Percentiles rank a stretch among this genome's conserved stretches.
phyloP scores from a whole-genome alignment of 2,888 invertebrate species.

The Apotomis betuletana region DNA sequence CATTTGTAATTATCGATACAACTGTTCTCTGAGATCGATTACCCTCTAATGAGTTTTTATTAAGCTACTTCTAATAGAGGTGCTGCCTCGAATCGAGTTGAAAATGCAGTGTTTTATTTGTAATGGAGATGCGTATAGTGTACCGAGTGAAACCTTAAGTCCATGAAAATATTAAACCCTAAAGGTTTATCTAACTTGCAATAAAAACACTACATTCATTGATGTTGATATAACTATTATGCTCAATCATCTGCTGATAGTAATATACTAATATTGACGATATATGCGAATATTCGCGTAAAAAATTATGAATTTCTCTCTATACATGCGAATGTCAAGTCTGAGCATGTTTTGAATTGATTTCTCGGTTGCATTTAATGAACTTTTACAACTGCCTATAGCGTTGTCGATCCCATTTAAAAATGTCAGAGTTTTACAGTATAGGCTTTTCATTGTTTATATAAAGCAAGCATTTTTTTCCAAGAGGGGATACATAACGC shows the following conservation, averaged over 20 bases:
- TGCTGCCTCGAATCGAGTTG: conserved; percentile 51
- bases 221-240: neutral
- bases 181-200: conserved; percentile 21
- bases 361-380: too few species aligned
- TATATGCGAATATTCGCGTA: neutral
- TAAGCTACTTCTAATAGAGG: conserved; percentile 64
- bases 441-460: too few species aligned
- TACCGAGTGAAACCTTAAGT: conserved; percentile 17
- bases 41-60: conserved; percentile 60
- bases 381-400: too few species aligned
- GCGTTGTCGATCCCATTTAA: too few species aligned
- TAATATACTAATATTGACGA: neutral
- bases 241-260: neutral
- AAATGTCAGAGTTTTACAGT: too few species aligned
- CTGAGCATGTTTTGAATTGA: too few species aligned
- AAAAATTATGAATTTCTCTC: too few species aligned
- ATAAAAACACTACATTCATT: conserved; percentile 20
- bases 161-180: conserved; percentile 25
- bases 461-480: too few species aligned
- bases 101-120: conserved; percentile 57
- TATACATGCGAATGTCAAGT: too few species aligned
- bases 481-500: too few species aligned
- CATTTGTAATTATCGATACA: conserved; percentile 62
- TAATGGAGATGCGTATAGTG: conserved; percentile 50
- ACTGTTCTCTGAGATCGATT: conserved; percentile 69